Base-by-base conservation (phyloP, 2,113 vertebrate genomes). In the Tragelaphus buxtoni region DNA sequence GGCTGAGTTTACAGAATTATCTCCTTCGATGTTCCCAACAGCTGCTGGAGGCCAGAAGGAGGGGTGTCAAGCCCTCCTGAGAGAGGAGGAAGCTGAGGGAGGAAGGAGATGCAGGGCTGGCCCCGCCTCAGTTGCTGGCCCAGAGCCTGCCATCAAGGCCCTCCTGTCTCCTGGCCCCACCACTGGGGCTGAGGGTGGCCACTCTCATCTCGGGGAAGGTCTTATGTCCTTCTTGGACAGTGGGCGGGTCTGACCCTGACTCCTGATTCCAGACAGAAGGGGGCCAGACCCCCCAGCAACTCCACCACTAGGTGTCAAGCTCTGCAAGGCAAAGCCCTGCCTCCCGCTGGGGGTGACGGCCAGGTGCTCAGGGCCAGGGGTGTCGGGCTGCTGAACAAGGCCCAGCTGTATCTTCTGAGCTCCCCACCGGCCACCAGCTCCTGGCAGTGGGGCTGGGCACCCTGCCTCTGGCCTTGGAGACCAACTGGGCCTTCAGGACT, bases 371-470 rank as follows among this genome's bases (percentile, higher is more conserved):
- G 81, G 35, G 11, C 47, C 26, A 2, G 1, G 39, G 45, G 9
- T 65, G 20, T 63, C 11, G 2, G 81, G 32, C 32, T 4, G 7
- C 55, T 2, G 22, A 5, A 2, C 0, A 0, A 28, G 5, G 20
- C 17, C 13, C 13, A 13, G 30, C 63, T 32, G 42, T 17, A 10
- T 49, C 24, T 24, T 76, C 2, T 3, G 14, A 39, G 28, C 1
- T 11, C 28, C 4, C 42, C 20, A 6, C 32, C 11, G 2, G 47
- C 49, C 74, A 39, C n/a, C 90, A 63, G 63, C 42, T 83, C 7
- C 7, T 4, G 28, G 18, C 7, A 17, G 6, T 49, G 12, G 18
- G 49, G 47, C 72, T 9, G 24, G 74, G 82, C 6, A 24, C 39
- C 82, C 76, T 56, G 18, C 20, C 45, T 20, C 28, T 69, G 77